Conservation (phyloP, 2,888 invertebrate species). For the Xylophagus ater region DNA sequence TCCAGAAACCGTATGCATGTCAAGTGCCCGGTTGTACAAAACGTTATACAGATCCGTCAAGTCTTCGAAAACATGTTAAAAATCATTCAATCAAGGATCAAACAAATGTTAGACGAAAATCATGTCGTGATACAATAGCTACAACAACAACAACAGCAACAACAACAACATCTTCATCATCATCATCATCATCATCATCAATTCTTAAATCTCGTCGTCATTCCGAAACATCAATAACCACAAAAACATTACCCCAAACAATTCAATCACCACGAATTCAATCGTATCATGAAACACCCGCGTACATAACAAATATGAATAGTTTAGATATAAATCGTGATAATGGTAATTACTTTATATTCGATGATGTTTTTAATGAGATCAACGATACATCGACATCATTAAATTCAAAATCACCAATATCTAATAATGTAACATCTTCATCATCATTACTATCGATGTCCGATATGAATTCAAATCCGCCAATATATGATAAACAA, state of each 20-base stretch:
- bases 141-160: conserved; percentile 12
- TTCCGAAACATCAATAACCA: conserved; percentile 30
- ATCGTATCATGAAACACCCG: too few species aligned
- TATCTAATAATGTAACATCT: neutral
- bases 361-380: conserved; percentile 20
- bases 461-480: conserved; percentile 11
- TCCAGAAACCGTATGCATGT: conserved; percentile 86
- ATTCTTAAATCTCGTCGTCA: conserved; percentile 25
- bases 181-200: neutral
- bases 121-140: conserved; percentile 14
- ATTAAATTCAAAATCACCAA: neutral
- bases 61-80: conserved; percentile 84
- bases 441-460: neutral
- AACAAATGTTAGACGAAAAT: conserved; percentile 20
- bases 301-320: too few species aligned
- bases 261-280: neutral
- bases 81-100: conserved; percentile 47
- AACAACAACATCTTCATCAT: conserved; percentile 11
- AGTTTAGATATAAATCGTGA: too few species aligned
- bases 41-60: conserved; percentile 89
- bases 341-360: conserved; percentile 16
- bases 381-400: conserved; percentile 6
- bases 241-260: conserved; percentile 15
- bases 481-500: conserved; percentile 6
- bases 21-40: conserved; percentile 78